Base-by-base conservation (phyloP, 2,113 vertebrate genomes). In the Periophthalmodon schlosseri region DNA sequence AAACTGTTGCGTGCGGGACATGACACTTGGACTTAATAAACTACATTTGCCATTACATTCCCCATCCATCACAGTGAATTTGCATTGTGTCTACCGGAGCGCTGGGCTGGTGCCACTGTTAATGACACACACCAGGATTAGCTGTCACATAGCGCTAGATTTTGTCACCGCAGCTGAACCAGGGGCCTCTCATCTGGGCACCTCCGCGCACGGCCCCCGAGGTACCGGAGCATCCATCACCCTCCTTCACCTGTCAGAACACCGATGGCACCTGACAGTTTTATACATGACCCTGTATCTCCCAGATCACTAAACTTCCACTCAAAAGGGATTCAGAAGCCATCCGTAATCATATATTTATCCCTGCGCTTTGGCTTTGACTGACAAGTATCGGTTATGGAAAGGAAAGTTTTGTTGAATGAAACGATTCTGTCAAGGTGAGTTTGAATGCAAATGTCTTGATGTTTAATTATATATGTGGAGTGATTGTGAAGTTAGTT, bases 181-280 rank as follows among this genome's bases (percentile, higher is more conserved):
- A 21, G 66, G 50, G 44, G 36, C 69, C 58, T 50, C 33, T 64
- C 72, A 75, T 75, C 58, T 39, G 68, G 68, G 69, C 57, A 66
- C 46, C 60, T 52, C 21, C 70, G 18, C 36, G 28, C 81, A 52
- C 68, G 58, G 78, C 66, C 64, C 68, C 34, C 39, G 34, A 24
- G 57, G 54, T 73, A 77, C 78, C 50, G 24, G 78, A 75, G 73
- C 90, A 90, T 90, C 86, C 87, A 88, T 91, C 90, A 91, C 14
- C 36, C n/a, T 33, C 63, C 60, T 86, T 91, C 88, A 85, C 74
- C 86, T 88, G 89, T 89, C 89, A 86, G 18, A 74, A 21, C 1
- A 54, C 69, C 87, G 78, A 91, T 86, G 80, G 80, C 57, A 54
- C 39, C 49, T 56, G 86, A 89, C 78, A 18, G 76, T 58, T 83